Evolutionary conservation across 2,113 vertebrate species (phyloP).

Genomic region (Atractosteus spatula): DNA sequence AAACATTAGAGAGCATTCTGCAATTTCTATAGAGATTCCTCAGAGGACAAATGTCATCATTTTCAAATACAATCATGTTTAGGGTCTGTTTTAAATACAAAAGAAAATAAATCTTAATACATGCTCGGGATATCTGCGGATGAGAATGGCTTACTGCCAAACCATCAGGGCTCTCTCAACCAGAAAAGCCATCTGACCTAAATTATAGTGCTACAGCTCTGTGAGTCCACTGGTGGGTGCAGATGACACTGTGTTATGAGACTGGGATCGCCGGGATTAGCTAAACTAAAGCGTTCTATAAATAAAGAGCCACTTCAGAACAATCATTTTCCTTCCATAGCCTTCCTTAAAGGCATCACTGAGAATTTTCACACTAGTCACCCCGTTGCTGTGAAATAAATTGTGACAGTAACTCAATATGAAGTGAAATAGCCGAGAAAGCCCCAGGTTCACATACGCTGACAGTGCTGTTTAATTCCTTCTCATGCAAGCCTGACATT

Average conservation of each 20-base stretch:
- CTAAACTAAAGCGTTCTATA: constrained; percentile 45
- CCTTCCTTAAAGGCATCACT: constrained; percentile 62
- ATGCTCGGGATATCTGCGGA: constrained; percentile 19
- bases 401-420: constrained; percentile 77
- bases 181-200: constrained; percentile 31
- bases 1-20: constrained; percentile 9
- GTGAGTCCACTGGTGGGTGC: constrained; percentile 30
- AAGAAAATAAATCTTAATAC: constrained; percentile 19
- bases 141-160: constrained; percentile 21
- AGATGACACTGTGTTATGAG: constrained; percentile 51
- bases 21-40: constrained; percentile 22
- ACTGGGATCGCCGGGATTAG: constrained; percentile 53
- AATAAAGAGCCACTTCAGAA: constrained; percentile 51
- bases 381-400: constrained; percentile 63
- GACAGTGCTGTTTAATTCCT: constrained; percentile 74
- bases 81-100: constrained; percentile 20
- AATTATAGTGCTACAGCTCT: constrained; percentile 21
- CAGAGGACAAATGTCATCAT: constrained; percentile 1
- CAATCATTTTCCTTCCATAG: constrained; percentile 54
- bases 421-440: constrained; percentile 73
- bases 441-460: constrained; percentile 67
- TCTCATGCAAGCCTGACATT: constrained; percentile 69
- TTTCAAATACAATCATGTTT: constrained; percentile 30
- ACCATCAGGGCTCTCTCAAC: constrained; percentile 16
- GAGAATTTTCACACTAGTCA: constrained; percentile 63